Evolutionary conservation across 2,888 invertebrate species (phyloP), one percentile per base, ranked within the genome.

Genomic region (Heliconius erato): DNA sequence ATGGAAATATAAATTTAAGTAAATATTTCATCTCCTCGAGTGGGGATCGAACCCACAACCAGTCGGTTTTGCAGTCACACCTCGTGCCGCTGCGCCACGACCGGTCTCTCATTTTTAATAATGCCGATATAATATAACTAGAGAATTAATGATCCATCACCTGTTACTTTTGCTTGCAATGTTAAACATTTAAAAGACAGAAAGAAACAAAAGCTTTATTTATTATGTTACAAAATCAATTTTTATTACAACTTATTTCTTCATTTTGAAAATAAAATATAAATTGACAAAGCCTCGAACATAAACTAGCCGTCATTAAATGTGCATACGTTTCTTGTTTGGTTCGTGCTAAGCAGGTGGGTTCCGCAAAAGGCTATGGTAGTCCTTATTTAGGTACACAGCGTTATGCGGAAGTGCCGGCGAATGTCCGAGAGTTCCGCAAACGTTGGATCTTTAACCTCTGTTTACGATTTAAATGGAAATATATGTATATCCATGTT

Each of bases 391-490:
- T 78, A 83, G 80, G 68, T 67, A 14, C 77, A 35, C 40, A 54
- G 72, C 67, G 69, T 35, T 78, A 83, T 80, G 82, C 82, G 82
- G 82, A 83, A 83, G 54, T 78, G 71, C 40, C 77, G 65, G 26
- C 72, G 74, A 32, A 23, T 23, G 54, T 14, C 6, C 23, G 32
- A 54, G 69, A 32, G 76, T 76, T 44, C 79, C 78, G 63, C 77
- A 78, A 74, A 78, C 59, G 77, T 67, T 54, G 74, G 49, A 54
- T 78, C 84, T 74, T 84, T 80, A 84, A 82, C 82, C 82, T 82
- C 82, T 68, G 71, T 26, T n/a, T 12, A 65, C 67, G 79, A 84
- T 78, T 77, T 80, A 78, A 80, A 80, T 78, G 78, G 82, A 79
- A 82, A 84, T 68, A 54, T 54, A 44, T 44, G 32, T 63, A 65